Conservation (phyloP, 2,113 vertebrate species). For the Chlorocebus sabaeus region DNA sequence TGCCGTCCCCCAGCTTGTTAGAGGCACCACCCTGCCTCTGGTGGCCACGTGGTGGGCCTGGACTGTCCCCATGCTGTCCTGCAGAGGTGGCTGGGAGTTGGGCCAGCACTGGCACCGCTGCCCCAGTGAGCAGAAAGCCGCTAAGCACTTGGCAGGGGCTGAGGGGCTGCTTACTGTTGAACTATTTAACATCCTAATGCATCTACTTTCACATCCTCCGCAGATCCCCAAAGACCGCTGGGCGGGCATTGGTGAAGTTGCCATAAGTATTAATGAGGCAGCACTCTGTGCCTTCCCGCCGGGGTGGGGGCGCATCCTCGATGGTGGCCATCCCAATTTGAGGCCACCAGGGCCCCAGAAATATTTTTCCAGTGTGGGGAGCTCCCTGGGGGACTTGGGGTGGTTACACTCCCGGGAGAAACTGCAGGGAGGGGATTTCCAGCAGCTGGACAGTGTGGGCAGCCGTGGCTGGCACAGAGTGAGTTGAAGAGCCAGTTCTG, state of each 20-base stretch:
- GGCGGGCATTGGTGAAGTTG: neutral
- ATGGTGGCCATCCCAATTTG: neutral
- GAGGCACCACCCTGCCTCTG: rapidly evolving
- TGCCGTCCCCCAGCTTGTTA: rapidly evolving
- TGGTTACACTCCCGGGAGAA: too few species aligned
- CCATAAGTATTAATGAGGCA: neutral
- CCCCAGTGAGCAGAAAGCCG: neutral
- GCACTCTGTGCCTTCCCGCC: neutral
- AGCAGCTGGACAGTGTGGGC: rapidly evolving
- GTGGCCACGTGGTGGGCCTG: rapidly evolving
- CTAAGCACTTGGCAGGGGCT: rapidly evolving
- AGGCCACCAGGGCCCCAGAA: neutral
- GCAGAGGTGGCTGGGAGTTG: neutral
- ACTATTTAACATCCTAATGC: constrained; percentile 46
- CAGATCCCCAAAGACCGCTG: neutral
- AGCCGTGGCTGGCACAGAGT: rapidly evolving
- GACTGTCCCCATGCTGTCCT: rapidly evolving
- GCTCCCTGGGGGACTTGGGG: neutral
- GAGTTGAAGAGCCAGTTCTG: neutral
- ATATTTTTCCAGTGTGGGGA: neutral
- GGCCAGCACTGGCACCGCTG: rapidly evolving
- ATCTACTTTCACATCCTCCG: neutral
- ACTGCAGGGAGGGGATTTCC: neutral
- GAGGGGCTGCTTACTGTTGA: neutral
- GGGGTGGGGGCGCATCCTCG: neutral